Evolutionary conservation across 2,888 invertebrate species (phyloP).

Genomic region (Ormyrus rosae): DNA sequence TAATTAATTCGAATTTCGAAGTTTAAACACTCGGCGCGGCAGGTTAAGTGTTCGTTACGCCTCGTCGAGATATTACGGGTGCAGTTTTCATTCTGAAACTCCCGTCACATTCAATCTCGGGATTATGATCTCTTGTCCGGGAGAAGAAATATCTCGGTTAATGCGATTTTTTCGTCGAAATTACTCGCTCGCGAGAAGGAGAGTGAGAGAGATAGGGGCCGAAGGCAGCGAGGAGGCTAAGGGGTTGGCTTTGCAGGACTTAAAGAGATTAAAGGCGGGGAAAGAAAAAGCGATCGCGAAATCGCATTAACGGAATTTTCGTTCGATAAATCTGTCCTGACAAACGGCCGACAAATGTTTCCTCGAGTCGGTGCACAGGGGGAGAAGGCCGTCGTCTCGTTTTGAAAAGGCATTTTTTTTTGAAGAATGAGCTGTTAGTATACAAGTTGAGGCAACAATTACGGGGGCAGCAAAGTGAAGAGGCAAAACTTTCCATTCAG

Average conservation of each 20-base stretch:
- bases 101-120: slow-evolving; percentile 51
- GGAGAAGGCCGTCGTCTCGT: not conserved
- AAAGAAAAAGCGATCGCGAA: slow-evolving; percentile 21
- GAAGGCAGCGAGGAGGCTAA: not conserved
- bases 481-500: slow-evolving; percentile 40
- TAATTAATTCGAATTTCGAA: slow-evolving; percentile 57
- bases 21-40: slow-evolving; percentile 45
- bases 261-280: slow-evolving; percentile 37
- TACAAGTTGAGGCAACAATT: slow-evolving; percentile 47
- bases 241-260: slow-evolving; percentile 41
- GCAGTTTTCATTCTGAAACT: slow-evolving; percentile 53
- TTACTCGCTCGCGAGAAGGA: slow-evolving; percentile 15
- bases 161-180: slow-evolving; percentile 45
- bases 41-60: slow-evolving; percentile 38
- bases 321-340: slow-evolving; percentile 45
- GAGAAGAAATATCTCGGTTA: slow-evolving; percentile 42
- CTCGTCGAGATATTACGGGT: not conserved
- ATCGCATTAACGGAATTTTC: slow-evolving; percentile 43
- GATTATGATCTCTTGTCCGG: slow-evolving; percentile 48
- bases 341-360: slow-evolving; percentile 38
- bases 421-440: slow-evolving; percentile 44
- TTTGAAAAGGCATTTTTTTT: slow-evolving; percentile 7
- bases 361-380: not conserved
- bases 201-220: not conserved
- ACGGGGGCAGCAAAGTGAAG: slow-evolving; percentile 35